Percentiles rank a stretch among this genome's conserved stretches.
phyloP scores from a whole-genome alignment of 2,888 invertebrate genomes.

The Ganaspis brasiliensis region DNA sequence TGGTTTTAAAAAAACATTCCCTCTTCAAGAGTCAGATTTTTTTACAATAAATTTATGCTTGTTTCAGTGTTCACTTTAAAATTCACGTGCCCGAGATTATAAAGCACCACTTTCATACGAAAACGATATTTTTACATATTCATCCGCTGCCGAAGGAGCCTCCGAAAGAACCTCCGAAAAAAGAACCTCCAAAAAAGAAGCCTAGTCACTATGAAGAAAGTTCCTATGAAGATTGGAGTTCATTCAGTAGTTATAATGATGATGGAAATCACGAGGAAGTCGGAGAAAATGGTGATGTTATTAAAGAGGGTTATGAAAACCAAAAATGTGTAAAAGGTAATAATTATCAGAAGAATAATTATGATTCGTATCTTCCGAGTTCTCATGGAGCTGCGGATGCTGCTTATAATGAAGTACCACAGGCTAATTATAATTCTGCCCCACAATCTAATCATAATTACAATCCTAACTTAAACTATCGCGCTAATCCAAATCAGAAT shows the following conservation, averaged over 20 bases:
- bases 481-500: not conserved
- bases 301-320: not conserved
- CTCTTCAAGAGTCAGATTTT: no score
- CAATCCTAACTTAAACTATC: not conserved
- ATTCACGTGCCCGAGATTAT: slow-evolving; percentile 84
- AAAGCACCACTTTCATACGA: slow-evolving; percentile 84
- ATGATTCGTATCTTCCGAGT: slow-evolving; percentile 29
- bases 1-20: slow-evolving; percentile 63
- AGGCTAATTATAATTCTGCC: slow-evolving; percentile 11
- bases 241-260: slow-evolving; percentile 78
- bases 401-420: slow-evolving; percentile 6
- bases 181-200: slow-evolving; percentile 71
- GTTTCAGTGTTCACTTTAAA: slow-evolving; percentile 83
- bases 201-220: slow-evolving; percentile 80
- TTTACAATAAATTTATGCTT: no score
- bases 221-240: slow-evolving; percentile 74
- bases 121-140: slow-evolving; percentile 83
- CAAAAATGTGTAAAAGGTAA: slow-evolving; percentile 27
- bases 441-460: not conserved
- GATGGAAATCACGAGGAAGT: slow-evolving; percentile 64
- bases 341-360: slow-evolving; percentile 41
- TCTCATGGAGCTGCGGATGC: slow-evolving; percentile 11
- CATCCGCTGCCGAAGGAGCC: slow-evolving; percentile 59
- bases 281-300: not conserved
- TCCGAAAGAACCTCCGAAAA: slow-evolving; percentile 60